Evolutionary conservation across 2,888 invertebrate species (phyloP).

Genomic region (Listrodromus nycthemerus): DNA sequence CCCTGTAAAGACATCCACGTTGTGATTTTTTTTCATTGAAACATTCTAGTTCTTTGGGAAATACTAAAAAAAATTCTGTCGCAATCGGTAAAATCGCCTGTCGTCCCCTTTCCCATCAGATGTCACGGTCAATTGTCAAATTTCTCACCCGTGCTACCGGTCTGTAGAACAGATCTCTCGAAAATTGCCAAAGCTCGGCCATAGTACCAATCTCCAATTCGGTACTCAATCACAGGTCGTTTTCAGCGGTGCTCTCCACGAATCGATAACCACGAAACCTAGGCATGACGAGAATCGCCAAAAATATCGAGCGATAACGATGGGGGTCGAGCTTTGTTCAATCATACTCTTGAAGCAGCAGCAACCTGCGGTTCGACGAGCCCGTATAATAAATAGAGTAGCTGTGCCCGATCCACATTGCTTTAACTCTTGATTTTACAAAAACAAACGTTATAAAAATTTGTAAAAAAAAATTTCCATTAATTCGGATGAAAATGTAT

Average conservation of each 20-base stretch:
- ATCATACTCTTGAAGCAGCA: neutral
- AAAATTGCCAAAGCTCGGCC: neutral
- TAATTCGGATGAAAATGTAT: neutral
- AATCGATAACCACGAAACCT: constrained; percentile 6
- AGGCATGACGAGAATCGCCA: neutral
- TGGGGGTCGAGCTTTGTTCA: neutral
- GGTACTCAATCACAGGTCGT: neutral
- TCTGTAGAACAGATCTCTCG: neutral
- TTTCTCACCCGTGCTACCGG: neutral
- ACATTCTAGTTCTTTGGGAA: neutral
- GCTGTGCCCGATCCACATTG: neutral
- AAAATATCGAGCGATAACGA: constrained; percentile 5
- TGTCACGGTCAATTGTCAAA: neutral
- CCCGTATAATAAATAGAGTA: neutral
- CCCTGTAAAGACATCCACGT: neutral
- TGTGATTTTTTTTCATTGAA: neutral
- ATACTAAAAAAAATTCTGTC: neutral
- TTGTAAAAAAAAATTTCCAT: neutral
- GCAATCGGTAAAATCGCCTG: neutral
- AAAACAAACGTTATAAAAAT: neutral
- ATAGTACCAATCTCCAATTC: neutral
- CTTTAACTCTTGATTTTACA: neutral
- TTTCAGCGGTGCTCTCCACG: neutral
- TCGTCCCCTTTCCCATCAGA: neutral
- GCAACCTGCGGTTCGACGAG: constrained; percentile 5